Base-by-base conservation (phyloP, 2,888 invertebrate species). In the Epirrhoe tristata region DNA sequence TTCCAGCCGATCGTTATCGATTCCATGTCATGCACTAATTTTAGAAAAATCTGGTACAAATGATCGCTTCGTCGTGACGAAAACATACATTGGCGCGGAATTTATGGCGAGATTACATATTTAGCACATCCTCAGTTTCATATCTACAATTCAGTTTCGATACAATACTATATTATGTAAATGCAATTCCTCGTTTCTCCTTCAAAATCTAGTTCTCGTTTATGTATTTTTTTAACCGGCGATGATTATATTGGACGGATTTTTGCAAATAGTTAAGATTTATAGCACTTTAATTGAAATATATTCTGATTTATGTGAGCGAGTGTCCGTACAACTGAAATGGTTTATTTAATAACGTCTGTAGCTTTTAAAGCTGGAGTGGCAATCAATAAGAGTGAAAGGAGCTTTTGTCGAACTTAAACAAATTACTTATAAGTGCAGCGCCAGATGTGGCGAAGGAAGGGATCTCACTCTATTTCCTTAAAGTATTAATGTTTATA, bases 11-110 rank as follows among this genome's bases (percentile, higher is more conserved):
- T 83, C 85, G 79, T 82, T 86, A 88, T 88, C 82, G 87, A 87
- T 88, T 85, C 79, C 79, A 76, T 85, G 84, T 83, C 86, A 81
- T 79, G 80, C 79, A 86, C 86, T 88, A 86, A 87, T 85, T 87
- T 86, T 87, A 88, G 86, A 86, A 84, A 82, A 86, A 83, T 80
- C 81, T 78, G 77, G 66, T 76, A 77, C 80, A 80, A 81, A 79
- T 81, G 78, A 81, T 76, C 70, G 75, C 72, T 63, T 77, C 73
- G 74, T 48, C 75, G 74, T 70, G 74, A 70, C 74, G 76, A 61
- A 75, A 76, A 71, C 76, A 69, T 70, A 70, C 63, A 72, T 71
- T 66, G 60, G 62, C 69, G 70, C 65, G 67, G 58, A 68, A 74
- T 75, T 75, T 73, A 74, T 66, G 62, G 52, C 58, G 58, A 57